Base-by-base conservation (phyloP, 1,140 invertebrate genomes). In the Ctenoplectra terminalis region DNA sequence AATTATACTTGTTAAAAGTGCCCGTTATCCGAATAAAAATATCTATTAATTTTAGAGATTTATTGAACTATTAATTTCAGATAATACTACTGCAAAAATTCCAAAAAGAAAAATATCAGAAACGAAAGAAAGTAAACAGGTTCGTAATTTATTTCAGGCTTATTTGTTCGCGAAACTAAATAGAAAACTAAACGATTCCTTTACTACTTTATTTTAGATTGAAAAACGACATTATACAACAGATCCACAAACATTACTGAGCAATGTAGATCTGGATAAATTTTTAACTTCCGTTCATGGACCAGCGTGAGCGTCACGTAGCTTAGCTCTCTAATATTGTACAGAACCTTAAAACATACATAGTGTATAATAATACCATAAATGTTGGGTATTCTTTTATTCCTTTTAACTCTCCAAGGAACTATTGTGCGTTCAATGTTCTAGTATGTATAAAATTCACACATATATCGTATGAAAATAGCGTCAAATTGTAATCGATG, bases 241-340 rank as follows among this genome's bases (percentile, higher is more conserved):
- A n/a, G 85, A 91, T 78, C 90, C 90, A 0, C 85, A 87, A 75
- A 40, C 58, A 26, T 61, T 92, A 54, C 63, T 92, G 13, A 91
- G 63, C 31, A 90, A 88, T 71, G 69, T 92, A 40, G 82, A 84
- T 34, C 17, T 92, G 15, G 89, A 92, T 61, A 84, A 91, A 64
- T 90, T 92, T 76, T 79, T 92, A 34, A 88, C 85, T 20, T 84
- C 81, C 8, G 90, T 92, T 66, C 91, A 92, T 64, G 90, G 90
- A 70, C 89, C 89, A 52, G 84, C 64, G n/a, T 90, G 56, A 86
- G 20, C 48, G 40, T 43, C 13, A 15, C 52, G 13, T 67, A 52
- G 20, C n/a, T 48, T 20, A 70, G 23, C 56, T 87, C 37, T 72
- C 60, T 64, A 26, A 29, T 31, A 26, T 17, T 61, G 9, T 81